Conservation (phyloP, 2,888 invertebrate species). For the Coenonympha glycerion region DNA sequence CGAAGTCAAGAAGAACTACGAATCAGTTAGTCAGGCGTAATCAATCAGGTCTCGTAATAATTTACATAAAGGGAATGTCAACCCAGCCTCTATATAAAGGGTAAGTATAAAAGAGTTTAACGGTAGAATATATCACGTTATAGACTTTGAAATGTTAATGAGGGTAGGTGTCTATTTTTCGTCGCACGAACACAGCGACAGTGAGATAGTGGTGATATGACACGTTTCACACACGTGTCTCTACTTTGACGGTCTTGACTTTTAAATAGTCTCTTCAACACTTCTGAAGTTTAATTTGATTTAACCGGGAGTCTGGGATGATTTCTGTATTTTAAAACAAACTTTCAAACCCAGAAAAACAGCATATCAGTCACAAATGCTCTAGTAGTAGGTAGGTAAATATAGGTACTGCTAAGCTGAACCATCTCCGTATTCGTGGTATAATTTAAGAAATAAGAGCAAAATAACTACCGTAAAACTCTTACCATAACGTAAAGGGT, state of each 20-base stretch:
- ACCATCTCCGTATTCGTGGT: no score
- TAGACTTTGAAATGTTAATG: background rate
- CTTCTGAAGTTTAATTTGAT: background rate
- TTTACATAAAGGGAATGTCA: slow-evolving; percentile 59
- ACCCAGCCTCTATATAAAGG: slow-evolving; percentile 39
- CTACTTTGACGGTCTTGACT: slow-evolving; percentile 1
- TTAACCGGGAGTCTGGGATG: background rate
- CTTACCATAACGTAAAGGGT: no score
- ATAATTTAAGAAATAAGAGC: no score
- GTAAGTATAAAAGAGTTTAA: slow-evolving; percentile 17
- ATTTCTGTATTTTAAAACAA: background rate
- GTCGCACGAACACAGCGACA: background rate
- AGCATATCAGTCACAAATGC: background rate
- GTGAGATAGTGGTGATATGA: slow-evolving; percentile 4
- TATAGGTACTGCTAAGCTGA: no score
- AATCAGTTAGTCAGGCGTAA: background rate
- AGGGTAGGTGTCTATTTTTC: background rate
- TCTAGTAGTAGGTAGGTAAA: no score
- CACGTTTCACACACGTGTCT: slow-evolving; percentile 6
- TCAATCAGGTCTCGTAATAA: slow-evolving; percentile 25
- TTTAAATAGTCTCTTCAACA: background rate
- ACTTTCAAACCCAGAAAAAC: background rate
- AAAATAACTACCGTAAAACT: no score
- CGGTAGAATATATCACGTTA: slow-evolving; percentile 11
- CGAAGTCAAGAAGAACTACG: no score